A percentile compares a stretch with the other conserved stretches of the same genome.
phyloP scores from a whole-genome alignment of 2,797 vertebrate species.

The Florisuga fusca region DNA sequence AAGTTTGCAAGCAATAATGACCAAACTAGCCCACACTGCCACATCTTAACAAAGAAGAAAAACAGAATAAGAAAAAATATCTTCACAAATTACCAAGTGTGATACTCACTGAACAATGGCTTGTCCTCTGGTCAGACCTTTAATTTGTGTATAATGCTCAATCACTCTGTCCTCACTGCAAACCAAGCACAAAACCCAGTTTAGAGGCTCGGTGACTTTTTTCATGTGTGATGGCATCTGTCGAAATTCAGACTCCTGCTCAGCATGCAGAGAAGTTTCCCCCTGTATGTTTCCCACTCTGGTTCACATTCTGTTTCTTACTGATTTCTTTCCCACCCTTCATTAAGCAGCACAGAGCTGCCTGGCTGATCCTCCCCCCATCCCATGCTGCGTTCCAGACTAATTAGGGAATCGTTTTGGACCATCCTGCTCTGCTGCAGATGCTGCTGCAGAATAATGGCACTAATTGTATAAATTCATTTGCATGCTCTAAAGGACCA shows the following conservation, averaged over 20 bases:
- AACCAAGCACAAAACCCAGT: conserved; percentile 59
- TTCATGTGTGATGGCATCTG: background rate
- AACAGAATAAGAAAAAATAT: background rate
- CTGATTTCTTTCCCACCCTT: conserved; percentile 34
- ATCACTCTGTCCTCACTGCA: conserved; percentile 95
- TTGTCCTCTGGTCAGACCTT: conserved; percentile 93
- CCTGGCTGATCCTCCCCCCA: background rate
- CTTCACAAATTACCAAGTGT: conserved; percentile 18
- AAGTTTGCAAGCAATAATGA: background rate
- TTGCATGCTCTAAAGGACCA: background rate
- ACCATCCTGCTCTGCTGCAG: conserved; percentile 35
- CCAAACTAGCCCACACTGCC: background rate
- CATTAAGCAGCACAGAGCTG: background rate
- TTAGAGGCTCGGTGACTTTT: background rate
- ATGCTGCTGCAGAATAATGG: conserved; percentile 15
- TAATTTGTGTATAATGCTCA: conserved; percentile 91
- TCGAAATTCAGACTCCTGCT: background rate
- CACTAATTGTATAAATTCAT: conserved; percentile 4
- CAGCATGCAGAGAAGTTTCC: background rate
- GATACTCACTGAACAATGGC: conserved; percentile 94
- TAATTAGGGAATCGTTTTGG: background rate
- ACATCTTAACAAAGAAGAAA: background rate
- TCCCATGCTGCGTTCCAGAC: background rate
- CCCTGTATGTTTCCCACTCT: background rate
- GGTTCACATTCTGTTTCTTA: conserved; percentile 7